Evolutionary conservation across 2,113 vertebrate genomes (phyloP).

Genomic region (Guaruba guarouba): DNA sequence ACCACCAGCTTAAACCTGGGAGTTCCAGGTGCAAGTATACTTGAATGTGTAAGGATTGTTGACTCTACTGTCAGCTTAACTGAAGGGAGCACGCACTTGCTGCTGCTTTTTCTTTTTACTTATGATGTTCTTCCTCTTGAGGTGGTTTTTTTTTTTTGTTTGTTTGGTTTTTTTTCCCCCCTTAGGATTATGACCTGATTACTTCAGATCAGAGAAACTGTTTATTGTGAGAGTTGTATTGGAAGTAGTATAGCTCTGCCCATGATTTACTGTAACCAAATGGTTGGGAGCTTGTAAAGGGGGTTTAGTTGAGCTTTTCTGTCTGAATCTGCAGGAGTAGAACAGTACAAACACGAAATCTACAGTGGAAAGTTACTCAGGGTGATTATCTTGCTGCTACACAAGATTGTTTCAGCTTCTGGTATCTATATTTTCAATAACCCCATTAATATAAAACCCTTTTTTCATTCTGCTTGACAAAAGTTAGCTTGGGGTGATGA

Average conservation of each 20-base stretch:
- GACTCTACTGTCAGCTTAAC: not conserved
- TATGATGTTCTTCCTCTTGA: not conserved
- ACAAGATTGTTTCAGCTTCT: not conserved
- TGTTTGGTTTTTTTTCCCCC: not conserved
- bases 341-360: not conserved
- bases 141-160: too few species aligned
- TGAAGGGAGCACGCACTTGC: not conserved
- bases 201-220: not conserved
- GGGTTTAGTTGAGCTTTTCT: not conserved
- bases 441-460: not conserved
- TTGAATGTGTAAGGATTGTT: not conserved
- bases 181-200: not conserved
- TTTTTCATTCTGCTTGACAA: not conserved
- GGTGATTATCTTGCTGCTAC: not conserved
- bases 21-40: not conserved
- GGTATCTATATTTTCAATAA: not conserved
- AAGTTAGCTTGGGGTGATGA: not conserved
- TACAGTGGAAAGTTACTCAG: not conserved
- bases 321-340: not conserved
- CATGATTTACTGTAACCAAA: not conserved
- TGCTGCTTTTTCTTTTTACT: not conserved
- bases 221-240: not conserved
- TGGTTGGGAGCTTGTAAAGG: not conserved
- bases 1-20: not conserved
- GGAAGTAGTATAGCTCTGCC: not conserved